Percentiles rank a stretch among this genome's conserved stretches.
phyloP scores from a whole-genome alignment of 2,797 vertebrate genomes.

The Schizothorax lantsangensis region DNA sequence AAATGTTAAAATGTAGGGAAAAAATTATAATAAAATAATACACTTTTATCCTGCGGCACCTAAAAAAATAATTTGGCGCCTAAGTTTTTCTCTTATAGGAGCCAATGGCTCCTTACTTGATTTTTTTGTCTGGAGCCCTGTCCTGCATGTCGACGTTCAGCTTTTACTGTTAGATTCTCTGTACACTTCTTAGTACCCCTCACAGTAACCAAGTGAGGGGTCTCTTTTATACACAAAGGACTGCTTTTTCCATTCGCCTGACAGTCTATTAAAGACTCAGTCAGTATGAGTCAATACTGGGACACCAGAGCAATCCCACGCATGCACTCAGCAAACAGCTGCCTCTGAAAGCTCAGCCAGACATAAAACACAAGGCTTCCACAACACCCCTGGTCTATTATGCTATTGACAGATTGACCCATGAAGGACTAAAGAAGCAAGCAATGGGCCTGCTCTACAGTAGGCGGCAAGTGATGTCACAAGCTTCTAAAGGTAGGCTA shows the following conservation, averaged over 20 bases:
- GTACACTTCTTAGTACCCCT: not conserved
- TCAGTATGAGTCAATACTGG: constrained; percentile 42
- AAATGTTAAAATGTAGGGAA: no score
- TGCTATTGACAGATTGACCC: constrained; percentile 27
- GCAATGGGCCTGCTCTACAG: not conserved
- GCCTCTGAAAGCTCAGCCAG: constrained; percentile 48
- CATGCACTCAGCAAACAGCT: constrained; percentile 52
- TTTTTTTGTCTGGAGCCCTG: no score
- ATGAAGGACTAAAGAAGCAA: not conserved
- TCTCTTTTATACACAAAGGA: constrained; percentile 21
- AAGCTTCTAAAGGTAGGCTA: not conserved
- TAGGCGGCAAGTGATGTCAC: not conserved
- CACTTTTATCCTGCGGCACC: no score
- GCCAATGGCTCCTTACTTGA: no score
- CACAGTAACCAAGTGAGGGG: constrained; percentile 12
- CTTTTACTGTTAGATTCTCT: not conserved
- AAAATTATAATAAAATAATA: no score
- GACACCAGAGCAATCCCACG: constrained; percentile 45
- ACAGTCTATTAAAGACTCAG: constrained; percentile 37
- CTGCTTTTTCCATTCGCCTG: constrained; percentile 17
- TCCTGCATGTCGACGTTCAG: not conserved
- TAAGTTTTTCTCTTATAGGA: no score
- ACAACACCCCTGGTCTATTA: constrained; percentile 12
- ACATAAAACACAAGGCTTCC: constrained; percentile 40
- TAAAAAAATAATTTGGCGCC: no score